Base-by-base conservation (phyloP, 2,797 vertebrate genomes). In the Numenius phaeopus region DNA sequence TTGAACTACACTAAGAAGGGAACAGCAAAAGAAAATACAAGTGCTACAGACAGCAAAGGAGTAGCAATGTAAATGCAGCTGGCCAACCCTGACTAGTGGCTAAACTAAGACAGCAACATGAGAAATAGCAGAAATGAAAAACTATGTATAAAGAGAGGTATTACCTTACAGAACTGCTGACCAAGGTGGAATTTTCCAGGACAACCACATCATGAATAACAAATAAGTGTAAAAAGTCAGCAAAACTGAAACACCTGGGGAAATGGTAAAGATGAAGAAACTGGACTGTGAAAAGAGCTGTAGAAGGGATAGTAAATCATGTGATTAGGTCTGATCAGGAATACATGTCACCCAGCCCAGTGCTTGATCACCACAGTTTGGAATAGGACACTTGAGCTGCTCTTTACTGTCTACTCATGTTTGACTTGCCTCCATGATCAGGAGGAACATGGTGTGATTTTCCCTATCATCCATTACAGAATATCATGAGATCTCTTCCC, bases 161-260 rank as follows among this genome's bases (percentile, higher is more conserved):
- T 89, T 95, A 70, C 67, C 49, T 87, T 87, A 67, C 27, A 85
- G 78, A 95, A 73, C 79, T 96, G 89, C 93, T 96, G 85, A 95
- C 11, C n/a, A 78, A 49, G 26, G 40, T 42, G 32, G 49, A 95
- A 94, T 86, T 96, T 91, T 86, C 15, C 57, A 55, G 40, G 61
- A 16, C 49, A 83, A 52, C 14, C 2, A 14, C 57, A 57, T 75
- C 4, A 57, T 90, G 80, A 96, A 94, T 94, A 94, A 91, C 24
- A 91, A 91, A 40, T 72, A 83, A 57, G 37, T 64, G 15, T 75
- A 91, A 89, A 83, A 94, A 86, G 27, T 90, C 85, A 88, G 69
- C 57, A 83, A 91, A 88, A 88, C 18, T 71, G n/a, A 86, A 26
- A n/a, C 64, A 57, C 52, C 40, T 61, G 19, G 21, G 40, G 61